phyloP scores from a whole-genome alignment of 2,797 vertebrate species.

The Coilia nasus region DNA sequence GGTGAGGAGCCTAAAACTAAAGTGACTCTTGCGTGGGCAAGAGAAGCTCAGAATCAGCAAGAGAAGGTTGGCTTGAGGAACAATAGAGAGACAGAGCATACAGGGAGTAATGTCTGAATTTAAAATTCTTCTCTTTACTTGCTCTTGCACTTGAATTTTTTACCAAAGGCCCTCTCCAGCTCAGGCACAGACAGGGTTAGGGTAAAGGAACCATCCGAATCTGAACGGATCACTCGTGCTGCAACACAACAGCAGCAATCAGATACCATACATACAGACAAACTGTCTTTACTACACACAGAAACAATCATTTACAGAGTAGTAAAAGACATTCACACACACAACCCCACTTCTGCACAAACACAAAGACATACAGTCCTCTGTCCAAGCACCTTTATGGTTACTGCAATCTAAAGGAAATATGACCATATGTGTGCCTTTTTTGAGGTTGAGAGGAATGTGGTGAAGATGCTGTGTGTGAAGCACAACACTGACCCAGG shows the following conservation, averaged over 20 bases:
- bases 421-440: not conserved
- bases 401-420: not conserved
- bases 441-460: not conserved
- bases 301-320: no score
- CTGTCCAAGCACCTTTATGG: not conserved
- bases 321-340: not conserved
- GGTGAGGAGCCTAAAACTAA: not conserved
- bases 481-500: constrained; percentile 79
- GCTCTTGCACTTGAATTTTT: constrained; percentile 83
- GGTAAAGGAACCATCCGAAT: constrained; percentile 78
- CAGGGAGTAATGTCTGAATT: constrained; percentile 46
- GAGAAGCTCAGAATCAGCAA: not conserved
- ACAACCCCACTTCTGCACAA: not conserved
- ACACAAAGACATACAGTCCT: not conserved
- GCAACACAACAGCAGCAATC: constrained; percentile 65
- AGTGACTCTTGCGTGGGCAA: not conserved
- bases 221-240: constrained; percentile 75
- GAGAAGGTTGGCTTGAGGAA: constrained; percentile 13
- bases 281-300: no score
- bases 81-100: constrained; percentile 41
- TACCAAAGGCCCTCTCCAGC: constrained; percentile 79
- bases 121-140: constrained; percentile 66
- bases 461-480: not conserved
- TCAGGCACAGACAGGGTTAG: constrained; percentile 80
- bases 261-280: constrained; percentile 36